These are phyloP conservation scores for Patagioenas fasciata DNA, from an alignment of 2,113 vertebrate genomes.

Conservation along the genomic window DNA sequence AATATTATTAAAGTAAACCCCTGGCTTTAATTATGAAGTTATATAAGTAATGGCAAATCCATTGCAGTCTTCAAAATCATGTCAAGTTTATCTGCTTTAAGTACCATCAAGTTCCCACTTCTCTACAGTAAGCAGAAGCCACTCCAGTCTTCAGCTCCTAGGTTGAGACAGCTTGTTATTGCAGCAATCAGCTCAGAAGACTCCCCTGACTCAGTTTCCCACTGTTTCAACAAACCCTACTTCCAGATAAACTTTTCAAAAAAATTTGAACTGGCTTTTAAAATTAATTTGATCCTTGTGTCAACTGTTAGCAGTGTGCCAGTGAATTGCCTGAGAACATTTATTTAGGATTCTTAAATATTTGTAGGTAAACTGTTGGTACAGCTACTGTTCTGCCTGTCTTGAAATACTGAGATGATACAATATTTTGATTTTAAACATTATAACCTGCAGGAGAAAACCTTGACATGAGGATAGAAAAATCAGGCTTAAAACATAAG, in stretches of 20 bases:
- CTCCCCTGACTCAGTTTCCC: not conserved
- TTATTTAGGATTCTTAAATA: not conserved
- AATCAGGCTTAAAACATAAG: not conserved
- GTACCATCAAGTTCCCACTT: not conserved
- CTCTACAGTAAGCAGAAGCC: not conserved
- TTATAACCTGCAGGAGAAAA: not conserved
- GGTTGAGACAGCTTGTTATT: not conserved
- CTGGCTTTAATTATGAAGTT: slow-evolving; percentile 20
- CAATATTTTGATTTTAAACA: not conserved
- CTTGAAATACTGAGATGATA: not conserved
- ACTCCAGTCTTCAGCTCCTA: not conserved
- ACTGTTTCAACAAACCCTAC: not conserved
- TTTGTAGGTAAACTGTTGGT: not conserved
- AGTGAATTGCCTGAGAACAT: not conserved
- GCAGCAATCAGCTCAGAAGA: not conserved
- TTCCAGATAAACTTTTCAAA: not conserved
- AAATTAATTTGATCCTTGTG: not conserved
- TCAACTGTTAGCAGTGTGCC: not conserved
- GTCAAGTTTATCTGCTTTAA: not conserved
- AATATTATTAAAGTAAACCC: not conserved
- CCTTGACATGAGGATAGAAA: not conserved
- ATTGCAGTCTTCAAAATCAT: not conserved
- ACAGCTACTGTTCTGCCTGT: not conserved
- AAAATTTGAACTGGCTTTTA: not conserved
- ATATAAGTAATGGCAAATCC: not conserved